phyloP scores from a whole-genome alignment of 2,888 invertebrate genomes.

The Chymomyza amoena region DNA sequence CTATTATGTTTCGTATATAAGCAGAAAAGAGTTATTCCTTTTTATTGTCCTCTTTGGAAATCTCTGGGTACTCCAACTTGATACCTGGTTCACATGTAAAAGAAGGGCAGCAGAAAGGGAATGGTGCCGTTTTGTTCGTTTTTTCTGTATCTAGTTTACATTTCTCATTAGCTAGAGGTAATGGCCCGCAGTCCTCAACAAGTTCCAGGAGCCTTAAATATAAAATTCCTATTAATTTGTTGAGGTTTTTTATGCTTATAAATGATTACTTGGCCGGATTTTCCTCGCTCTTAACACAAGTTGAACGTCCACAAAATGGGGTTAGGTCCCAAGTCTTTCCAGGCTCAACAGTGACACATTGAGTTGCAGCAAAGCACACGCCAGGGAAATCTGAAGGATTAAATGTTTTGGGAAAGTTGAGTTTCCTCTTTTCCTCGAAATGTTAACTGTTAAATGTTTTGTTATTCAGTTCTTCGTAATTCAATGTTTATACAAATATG shows the following conservation, averaged over 20 bases:
- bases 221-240: background rate
- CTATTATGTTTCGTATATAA: background rate
- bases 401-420: background rate
- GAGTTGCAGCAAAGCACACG: conserved; percentile 93
- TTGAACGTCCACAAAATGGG: conserved; percentile 95
- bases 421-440: too few species aligned
- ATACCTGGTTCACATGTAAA: conserved; percentile 93
- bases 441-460: background rate
- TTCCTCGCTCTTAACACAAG: conserved; percentile 90
- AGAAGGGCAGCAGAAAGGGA: conserved; percentile 91
- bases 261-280: conserved; percentile 81
- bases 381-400: conserved; percentile 87
- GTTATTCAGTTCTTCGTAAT: background rate
- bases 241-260: background rate
- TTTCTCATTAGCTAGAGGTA: conserved; percentile 91
- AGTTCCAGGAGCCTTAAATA: conserved; percentile 85
- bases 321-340: conserved; percentile 91
- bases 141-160: conserved; percentile 92
- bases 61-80: conserved; percentile 91
- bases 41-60: conserved; percentile 79
- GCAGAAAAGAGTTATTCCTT: conserved; percentile 46
- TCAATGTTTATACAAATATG: background rate
- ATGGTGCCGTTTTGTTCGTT: conserved; percentile 92
- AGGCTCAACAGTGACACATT: conserved; percentile 92
- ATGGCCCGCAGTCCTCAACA: conserved; percentile 93